Evolutionary conservation across 2,797 vertebrate species (phyloP).

Genomic region (Centropyge bicolor): DNA sequence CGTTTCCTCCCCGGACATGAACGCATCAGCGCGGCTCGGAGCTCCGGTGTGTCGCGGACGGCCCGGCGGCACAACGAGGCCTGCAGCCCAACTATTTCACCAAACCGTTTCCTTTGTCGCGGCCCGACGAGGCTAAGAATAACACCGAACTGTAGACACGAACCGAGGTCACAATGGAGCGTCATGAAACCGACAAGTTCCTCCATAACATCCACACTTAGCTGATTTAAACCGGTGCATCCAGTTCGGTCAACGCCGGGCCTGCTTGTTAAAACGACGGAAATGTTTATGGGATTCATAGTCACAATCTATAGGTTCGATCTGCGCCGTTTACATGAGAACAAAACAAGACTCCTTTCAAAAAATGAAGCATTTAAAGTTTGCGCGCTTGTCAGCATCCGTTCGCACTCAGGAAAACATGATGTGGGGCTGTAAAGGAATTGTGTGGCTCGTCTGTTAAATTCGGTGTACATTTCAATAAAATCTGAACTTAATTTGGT

Average conservation of each 20-base stretch:
- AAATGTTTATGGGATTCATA: neutral
- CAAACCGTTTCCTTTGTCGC: constrained; percentile 71
- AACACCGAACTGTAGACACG: constrained; percentile 54
- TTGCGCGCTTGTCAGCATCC: rapidly evolving
- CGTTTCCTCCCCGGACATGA: constrained; percentile 34
- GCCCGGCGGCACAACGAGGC: constrained; percentile 42
- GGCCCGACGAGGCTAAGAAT: constrained; percentile 63
- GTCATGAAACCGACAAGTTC: constrained; percentile 49
- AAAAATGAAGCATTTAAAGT: rapidly evolving
- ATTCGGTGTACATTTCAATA: neutral
- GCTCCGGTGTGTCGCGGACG: constrained; percentile 1
- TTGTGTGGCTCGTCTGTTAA: neutral
- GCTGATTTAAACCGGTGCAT: constrained; percentile 6
- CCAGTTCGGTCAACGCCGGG: constrained; percentile 38
- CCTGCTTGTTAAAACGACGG: constrained; percentile 5
- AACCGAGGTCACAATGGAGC: constrained; percentile 59
- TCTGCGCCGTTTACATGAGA: rapidly evolving
- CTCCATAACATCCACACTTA: neutral
- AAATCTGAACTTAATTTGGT: neutral
- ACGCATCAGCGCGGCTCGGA: neutral
- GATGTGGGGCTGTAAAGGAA: rapidly evolving
- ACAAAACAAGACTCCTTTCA: neutral
- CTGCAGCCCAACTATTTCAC: constrained; percentile 47
- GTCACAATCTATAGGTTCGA: neutral
- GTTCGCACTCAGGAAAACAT: rapidly evolving